Base-by-base conservation (phyloP, 2,113 vertebrate genomes). In the Holacanthus passer region DNA sequence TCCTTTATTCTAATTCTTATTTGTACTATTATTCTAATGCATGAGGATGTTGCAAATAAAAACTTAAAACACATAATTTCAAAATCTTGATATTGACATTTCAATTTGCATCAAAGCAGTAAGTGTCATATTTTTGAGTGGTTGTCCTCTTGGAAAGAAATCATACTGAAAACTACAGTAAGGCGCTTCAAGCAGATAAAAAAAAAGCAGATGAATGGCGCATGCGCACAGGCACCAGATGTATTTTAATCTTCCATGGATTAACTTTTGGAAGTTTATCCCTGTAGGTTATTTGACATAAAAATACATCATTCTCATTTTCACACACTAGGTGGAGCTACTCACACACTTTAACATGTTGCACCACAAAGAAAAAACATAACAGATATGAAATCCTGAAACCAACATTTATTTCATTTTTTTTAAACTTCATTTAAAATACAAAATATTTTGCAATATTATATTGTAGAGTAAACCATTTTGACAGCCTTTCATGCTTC, bases 401-500 rank as follows among this genome's bases (percentile, higher is more conserved):
- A 97, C 91, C 96, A 94, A 98, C 96, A 96, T 97, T 98, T 97
- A 97, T 96, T 97, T 94, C 12, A 62, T 90, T 87, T 91, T 78
- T 87, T 82, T 89, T 82, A 73, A 82, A 92, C 80, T 89, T 94
- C 79, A 92, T 94, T 95, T 96, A 94, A 95, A 95, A 97, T 97
- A 97, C 96, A 98, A 97, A 98, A 96, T 96, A 95, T 94, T 95
- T 96, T 94, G 95, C 93, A 95, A 95, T 91, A 90, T 92, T 93
- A 96, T 96, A 96, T 95, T 82, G 84, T 96, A 86, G 89, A 96
- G 95, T 95, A 96, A 95, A 95, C 94, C 95, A 92, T 94, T 91
- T 94, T 88, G 93, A 95, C 95, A 96, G 93, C 92, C 94, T 91
- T 92, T 96, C 96, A 96, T 96, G 96, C 96, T 96, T 95, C 94